phyloP scores from a whole-genome alignment of 1,140 invertebrate genomes.

The Anastatus disparis region DNA sequence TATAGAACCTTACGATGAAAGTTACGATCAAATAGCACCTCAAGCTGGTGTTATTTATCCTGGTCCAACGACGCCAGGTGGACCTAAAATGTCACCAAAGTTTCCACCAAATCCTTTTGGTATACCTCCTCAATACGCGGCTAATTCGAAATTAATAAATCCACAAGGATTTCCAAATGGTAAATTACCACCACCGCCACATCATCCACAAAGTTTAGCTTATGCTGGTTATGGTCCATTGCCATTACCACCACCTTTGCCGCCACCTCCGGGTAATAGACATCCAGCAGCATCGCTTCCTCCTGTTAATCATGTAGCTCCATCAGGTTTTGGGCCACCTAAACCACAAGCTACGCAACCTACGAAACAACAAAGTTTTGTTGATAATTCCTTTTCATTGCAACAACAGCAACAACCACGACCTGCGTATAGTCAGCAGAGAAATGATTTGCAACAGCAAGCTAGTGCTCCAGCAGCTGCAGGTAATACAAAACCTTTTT shows the following conservation, averaged over 20 bases:
- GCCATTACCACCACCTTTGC: constrained; percentile 2
- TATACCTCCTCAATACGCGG: constrained; percentile 43
- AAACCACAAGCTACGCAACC: not conserved
- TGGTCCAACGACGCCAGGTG: not conserved
- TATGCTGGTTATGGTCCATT: constrained; percentile 54
- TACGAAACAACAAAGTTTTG: not conserved
- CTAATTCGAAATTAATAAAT: constrained; percentile 39
- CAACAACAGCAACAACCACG: not conserved
- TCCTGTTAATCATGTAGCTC: not conserved
- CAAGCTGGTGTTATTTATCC: constrained; percentile 34
- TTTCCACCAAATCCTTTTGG: constrained; percentile 48
- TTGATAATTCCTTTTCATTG: not conserved
- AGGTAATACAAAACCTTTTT: constrained; percentile 6
- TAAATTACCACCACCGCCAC: constrained; percentile 33
- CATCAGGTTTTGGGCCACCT: not conserved
- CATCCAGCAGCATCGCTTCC: not conserved
- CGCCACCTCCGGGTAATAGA: not conserved
- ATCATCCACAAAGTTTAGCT: constrained; percentile 55
- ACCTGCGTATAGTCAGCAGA: not conserved
- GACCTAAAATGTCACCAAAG: not conserved
- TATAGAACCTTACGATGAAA: constrained; percentile 58
- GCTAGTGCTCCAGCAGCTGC: not conserved
- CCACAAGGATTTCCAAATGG: constrained; percentile 46
- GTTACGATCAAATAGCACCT: constrained; percentile 50
- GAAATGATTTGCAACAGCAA: constrained; percentile 12